Evolutionary conservation across 2,888 invertebrate species (phyloP).

Genomic region (Aporophyla nigra): DNA sequence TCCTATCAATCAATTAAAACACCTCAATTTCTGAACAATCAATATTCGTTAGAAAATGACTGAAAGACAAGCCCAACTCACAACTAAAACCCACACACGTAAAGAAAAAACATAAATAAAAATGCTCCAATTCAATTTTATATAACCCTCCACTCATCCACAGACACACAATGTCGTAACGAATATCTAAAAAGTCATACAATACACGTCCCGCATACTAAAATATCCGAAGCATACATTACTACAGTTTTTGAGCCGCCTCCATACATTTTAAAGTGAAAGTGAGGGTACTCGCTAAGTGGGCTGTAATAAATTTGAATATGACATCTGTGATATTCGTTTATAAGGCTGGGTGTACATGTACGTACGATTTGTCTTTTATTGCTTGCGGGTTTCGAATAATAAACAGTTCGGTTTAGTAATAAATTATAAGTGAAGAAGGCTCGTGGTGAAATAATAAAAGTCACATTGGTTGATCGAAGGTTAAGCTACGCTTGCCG

Average conservation of each 20-base stretch:
- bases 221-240: slow-evolving; percentile 49
- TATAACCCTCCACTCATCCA: slow-evolving; percentile 11
- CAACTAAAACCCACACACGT: neutral
- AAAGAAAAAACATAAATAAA: neutral
- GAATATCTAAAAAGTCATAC: slow-evolving; percentile 42
- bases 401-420: neutral
- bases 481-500: too few species aligned
- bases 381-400: slow-evolving; percentile 22
- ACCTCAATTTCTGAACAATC: neutral
- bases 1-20: neutral
- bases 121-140: slow-evolving; percentile 30
- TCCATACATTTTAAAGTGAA: slow-evolving; percentile 65
- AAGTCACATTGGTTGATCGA: too few species aligned
- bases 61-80: neutral
- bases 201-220: slow-evolving; percentile 54
- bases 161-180: slow-evolving; percentile 33
- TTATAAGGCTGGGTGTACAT: slow-evolving; percentile 39
- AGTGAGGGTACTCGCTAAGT: slow-evolving; percentile 58
- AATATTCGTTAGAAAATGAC: neutral
- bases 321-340: slow-evolving; percentile 57
- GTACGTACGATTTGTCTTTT: slow-evolving; percentile 27
- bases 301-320: slow-evolving; percentile 65
- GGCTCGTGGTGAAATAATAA: too few species aligned
- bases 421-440: neutral
- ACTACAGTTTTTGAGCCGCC: slow-evolving; percentile 51